These are phyloP conservation scores for Caradrina clavipalpis DNA, from an alignment of 2,888 invertebrate species.

Conservation along the genomic window DNA sequence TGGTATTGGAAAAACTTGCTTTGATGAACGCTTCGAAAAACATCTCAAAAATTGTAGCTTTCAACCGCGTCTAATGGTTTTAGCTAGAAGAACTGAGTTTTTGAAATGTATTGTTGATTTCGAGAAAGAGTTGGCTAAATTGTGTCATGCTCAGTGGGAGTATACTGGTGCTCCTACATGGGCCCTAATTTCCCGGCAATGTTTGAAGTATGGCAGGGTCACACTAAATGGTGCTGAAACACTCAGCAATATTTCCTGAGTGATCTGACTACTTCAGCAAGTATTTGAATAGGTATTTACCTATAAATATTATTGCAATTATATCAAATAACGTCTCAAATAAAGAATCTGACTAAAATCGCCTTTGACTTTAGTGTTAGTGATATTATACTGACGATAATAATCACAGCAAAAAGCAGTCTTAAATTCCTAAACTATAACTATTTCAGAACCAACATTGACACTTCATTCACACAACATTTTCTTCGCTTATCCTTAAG, in stretches of 20 bases:
- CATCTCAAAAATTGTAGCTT: constrained; percentile 12
- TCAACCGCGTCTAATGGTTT: background rate
- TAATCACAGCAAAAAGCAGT: background rate
- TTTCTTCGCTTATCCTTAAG: background rate
- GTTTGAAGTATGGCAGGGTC: too few species aligned
- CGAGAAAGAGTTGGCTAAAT: background rate
- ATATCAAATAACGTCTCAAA: too few species aligned
- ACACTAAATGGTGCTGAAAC: too few species aligned
- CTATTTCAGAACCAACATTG: background rate
- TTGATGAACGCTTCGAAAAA: constrained; percentile 34
- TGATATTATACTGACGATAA: background rate
- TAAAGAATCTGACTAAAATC: too few species aligned
- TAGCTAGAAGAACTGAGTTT: background rate
- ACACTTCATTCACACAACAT: background rate
- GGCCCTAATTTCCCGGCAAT: too few species aligned
- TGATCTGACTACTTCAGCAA: too few species aligned
- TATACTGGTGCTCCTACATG: too few species aligned
- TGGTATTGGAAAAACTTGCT: constrained; percentile 35
- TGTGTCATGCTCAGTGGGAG: background rate
- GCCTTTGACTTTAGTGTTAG: background rate
- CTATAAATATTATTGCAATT: too few species aligned
- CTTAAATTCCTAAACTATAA: background rate
- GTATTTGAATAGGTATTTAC: too few species aligned
- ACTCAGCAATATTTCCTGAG: too few species aligned
- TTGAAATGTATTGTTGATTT: background rate